Evolutionary conservation across 2,113 vertebrate species (phyloP), one percentile per base, ranked within the genome.

Genomic region (Anseranas semipalmata): DNA sequence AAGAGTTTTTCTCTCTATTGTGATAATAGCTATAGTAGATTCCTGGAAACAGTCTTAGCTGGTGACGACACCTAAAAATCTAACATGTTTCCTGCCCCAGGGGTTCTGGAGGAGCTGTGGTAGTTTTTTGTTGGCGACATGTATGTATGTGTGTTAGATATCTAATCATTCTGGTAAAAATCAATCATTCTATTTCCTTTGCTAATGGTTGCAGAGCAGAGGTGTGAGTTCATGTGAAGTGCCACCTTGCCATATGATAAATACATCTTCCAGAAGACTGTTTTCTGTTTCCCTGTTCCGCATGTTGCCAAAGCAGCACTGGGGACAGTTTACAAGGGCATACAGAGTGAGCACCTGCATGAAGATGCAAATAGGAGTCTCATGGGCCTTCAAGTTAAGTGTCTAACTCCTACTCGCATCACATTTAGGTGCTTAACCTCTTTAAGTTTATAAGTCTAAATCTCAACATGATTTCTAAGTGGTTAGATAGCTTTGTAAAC

Each of bases 281-380:
- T 10, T 24, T 43, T 16, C 10, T 12, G 20, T 43, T 60, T 52
- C 13, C 5, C 15, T 52, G 24, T 52, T 52, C 24, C 4, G 18
- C 19, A 27, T 22, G 1, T 16, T 43, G 46, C 20, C 37, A 12
- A 25, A 53, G 37, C n/a, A 53, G 30, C 9, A 2, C 0, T n/a
- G 58, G 56, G 72, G 35, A 6, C 15, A 25, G n/a, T 16, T 52
- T 12, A 25, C 35, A 41, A 18, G 67, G 71, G 35, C 3, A 2
- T 19, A 0, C 1, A 37, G 53, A 50, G n/a, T n/a, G 48, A 53
- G 33, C 84, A 19, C 22, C 32, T 37, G 20, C 28, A 10, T n/a
- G 50, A 32, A 43, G 41, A 7, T n/a, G 56, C 50, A 50, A 39
- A 8, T 43, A 9, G 22, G n/a, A 37, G 15, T 28, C 21, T 19